These are phyloP conservation scores for Apodemia hepburni DNA, from an alignment of 2,888 invertebrate genomes.

Conservation along the genomic window DNA sequence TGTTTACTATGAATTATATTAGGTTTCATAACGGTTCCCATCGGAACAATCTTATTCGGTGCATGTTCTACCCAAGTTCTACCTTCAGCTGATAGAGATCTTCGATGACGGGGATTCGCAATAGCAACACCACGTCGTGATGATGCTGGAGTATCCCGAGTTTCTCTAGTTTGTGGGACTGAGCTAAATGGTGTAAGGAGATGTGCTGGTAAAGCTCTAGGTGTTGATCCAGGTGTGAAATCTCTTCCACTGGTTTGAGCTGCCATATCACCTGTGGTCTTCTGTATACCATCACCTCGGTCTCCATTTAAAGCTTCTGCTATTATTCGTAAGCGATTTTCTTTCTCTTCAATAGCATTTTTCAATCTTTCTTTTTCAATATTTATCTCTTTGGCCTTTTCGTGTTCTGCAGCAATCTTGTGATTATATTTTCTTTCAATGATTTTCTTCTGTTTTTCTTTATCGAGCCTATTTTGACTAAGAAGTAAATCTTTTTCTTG, in stretches of 20 bases:
- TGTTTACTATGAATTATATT: conserved; percentile 90
- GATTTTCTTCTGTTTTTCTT: conserved; percentile 81
- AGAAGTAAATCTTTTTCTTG: conserved; percentile 83
- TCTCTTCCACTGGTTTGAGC: conserved; percentile 59
- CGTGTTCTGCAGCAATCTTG: conserved; percentile 86
- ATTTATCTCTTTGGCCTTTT: conserved; percentile 85
- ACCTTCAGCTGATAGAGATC: conserved; percentile 90
- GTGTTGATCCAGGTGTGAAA: conserved; percentile 68
- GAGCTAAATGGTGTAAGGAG: conserved; percentile 65
- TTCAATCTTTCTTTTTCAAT: conserved; percentile 55
- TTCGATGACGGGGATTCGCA: conserved; percentile 86
- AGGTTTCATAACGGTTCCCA: conserved; percentile 95
- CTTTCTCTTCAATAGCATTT: conserved; percentile 64
- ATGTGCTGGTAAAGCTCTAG: conserved; percentile 67
- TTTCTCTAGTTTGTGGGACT: conserved; percentile 48
- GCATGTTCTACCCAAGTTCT: conserved; percentile 94
- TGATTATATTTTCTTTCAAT: conserved; percentile 80
- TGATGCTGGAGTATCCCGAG: conserved; percentile 55
- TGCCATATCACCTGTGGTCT: conserved; percentile 49
- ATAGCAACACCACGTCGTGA: conserved; percentile 83
- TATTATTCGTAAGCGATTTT: conserved; percentile 66
- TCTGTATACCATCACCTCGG: conserved; percentile 46
- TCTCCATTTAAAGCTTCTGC: conserved; percentile 56
- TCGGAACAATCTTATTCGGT: conserved; percentile 87
- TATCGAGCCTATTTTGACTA: conserved; percentile 82